These are phyloP conservation scores for Zosterops borbonicus DNA, from an alignment of 2,113 vertebrate species.

Conservation along the genomic window DNA sequence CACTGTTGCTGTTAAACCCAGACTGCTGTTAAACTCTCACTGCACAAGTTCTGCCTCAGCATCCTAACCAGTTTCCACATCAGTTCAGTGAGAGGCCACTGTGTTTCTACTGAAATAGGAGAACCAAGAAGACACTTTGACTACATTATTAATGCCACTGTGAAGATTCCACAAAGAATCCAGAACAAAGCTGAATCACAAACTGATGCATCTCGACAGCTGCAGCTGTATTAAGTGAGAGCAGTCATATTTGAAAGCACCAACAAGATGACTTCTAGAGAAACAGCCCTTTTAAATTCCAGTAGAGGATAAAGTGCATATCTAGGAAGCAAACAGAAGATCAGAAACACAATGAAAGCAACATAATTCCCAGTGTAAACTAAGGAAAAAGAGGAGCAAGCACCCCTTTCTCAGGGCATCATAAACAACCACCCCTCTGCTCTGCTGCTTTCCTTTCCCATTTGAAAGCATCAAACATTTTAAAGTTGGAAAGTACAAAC, in stretches of 20 bases:
- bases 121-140: neutral
- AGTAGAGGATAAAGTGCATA: neutral
- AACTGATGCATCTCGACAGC: accelerated
- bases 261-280: neutral
- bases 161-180: neutral
- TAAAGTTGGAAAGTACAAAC: neutral
- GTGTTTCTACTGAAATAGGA: neutral
- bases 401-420: neutral
- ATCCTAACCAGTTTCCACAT: neutral
- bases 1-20: neutral
- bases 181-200: neutral
- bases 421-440: neutral
- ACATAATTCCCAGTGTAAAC: neutral
- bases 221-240: neutral
- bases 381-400: neutral
- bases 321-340: neutral
- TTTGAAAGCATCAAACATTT: neutral
- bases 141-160: neutral
- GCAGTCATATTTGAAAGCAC: neutral
- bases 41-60: neutral
- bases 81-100: neutral
- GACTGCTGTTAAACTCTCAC: neutral
- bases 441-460: neutral
- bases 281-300: neutral
- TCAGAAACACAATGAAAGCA: neutral